These are phyloP conservation scores for Caenorhabditis sp. DNA, from an alignment of 2,888 invertebrate genomes.

Conservation along the genomic window DNA sequence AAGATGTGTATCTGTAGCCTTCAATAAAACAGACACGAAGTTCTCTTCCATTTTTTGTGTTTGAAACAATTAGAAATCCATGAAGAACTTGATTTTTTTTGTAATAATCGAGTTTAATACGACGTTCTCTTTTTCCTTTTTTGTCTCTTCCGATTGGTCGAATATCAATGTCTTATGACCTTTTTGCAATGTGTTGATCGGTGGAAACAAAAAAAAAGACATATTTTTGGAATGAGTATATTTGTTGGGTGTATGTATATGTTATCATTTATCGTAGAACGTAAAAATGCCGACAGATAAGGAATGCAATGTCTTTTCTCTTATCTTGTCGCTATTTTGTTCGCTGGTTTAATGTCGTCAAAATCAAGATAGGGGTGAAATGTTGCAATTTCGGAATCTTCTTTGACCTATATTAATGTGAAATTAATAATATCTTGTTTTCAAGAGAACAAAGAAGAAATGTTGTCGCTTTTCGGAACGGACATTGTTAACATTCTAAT, in stretches of 20 bases:
- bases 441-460: background rate
- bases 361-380: background rate
- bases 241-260: background rate
- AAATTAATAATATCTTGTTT: background rate
- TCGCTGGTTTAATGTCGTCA: background rate
- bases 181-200: background rate
- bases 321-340: background rate
- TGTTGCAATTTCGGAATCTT: background rate
- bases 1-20: too few species aligned
- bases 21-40: too few species aligned
- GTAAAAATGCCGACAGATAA: background rate
- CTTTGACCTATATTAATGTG: background rate
- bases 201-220: background rate
- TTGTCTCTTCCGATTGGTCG: background rate
- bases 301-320: background rate
- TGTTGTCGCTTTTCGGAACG: background rate
- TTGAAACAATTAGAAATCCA: too few species aligned
- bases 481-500: too few species aligned
- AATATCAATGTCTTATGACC: slow-evolving; percentile 6
- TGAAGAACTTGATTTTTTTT: too few species aligned
- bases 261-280: background rate
- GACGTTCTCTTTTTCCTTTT: background rate
- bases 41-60: too few species aligned
- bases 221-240: background rate
- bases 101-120: too few species aligned